A percentile compares a stretch with the other conserved stretches of the same genome.
These are phyloP conservation scores for Boloria selene DNA, from an alignment of 2,888 invertebrate species.

Conservation along the genomic window DNA sequence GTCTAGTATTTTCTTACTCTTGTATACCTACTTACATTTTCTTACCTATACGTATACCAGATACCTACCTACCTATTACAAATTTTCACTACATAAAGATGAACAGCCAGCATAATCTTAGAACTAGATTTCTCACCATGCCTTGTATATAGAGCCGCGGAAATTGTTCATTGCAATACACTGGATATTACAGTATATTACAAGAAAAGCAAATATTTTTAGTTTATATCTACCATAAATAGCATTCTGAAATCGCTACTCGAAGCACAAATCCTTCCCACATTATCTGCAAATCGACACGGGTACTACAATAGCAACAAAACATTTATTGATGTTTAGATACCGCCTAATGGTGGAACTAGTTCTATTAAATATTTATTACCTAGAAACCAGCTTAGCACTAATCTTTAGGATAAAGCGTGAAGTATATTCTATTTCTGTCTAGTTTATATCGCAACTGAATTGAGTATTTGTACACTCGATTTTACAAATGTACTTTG, in stretches of 20 bases:
- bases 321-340: constrained; percentile 46
- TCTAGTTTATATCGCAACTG: neutral
- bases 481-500: no score
- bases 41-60: no score
- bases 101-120: no score
- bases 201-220: neutral
- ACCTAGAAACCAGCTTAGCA: constrained; percentile 20
- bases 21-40: no score
- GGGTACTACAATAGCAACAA: constrained; percentile 41
- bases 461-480: neutral
- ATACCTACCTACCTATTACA: no score
- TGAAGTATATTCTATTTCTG: constrained; percentile 10
- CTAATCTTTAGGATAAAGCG: constrained; percentile 20
- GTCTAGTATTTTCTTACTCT: no score
- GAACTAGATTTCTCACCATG: no score
- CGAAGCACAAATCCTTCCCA: constrained; percentile 40
- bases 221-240: neutral
- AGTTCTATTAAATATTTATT: constrained; percentile 40
- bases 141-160: no score
- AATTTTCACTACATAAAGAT: no score
- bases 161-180: no score
- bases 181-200: neutral
- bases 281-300: constrained; percentile 40
- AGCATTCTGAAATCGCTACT: constrained; percentile 35
- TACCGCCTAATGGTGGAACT: constrained; percentile 44